These are phyloP conservation scores for Tragelaphus buxtoni DNA, from an alignment of 2,113 vertebrate genomes.

Conservation along the genomic window DNA sequence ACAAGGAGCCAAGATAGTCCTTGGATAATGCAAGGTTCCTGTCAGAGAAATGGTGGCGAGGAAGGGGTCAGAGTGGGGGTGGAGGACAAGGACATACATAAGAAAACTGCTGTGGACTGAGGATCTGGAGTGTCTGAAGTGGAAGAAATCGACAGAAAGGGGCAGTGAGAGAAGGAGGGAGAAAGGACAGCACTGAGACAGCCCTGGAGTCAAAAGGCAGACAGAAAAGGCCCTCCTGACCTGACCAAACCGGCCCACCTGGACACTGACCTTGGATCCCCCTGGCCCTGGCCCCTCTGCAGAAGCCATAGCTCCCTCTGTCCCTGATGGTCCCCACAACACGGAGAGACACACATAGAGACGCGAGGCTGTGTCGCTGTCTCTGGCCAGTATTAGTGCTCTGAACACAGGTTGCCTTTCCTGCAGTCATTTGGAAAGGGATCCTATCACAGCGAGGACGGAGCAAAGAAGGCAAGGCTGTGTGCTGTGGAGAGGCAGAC, in stretches of 20 bases:
- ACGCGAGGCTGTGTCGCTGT: accelerated
- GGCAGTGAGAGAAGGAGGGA: background rate
- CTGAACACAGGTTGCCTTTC: background rate
- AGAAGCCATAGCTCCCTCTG: background rate
- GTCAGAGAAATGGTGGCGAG: no score
- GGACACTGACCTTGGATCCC: background rate
- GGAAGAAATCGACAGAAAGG: background rate
- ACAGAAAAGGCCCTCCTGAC: background rate
- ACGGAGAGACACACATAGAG: background rate
- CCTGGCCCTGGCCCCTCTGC: background rate
- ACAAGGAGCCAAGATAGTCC: background rate
- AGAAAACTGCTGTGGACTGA: background rate
- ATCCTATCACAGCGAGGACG: background rate
- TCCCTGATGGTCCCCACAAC: background rate
- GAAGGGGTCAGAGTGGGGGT: background rate
- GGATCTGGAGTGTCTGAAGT: background rate
- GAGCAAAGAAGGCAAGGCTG: background rate
- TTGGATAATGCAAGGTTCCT: background rate
- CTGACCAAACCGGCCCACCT: background rate
- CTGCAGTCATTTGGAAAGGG: background rate
- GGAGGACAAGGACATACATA: no score
- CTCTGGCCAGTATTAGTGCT: background rate
- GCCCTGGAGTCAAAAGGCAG: background rate
- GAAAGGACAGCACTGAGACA: background rate
- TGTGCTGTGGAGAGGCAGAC: background rate